Evolutionary conservation across 2,888 invertebrate genomes (phyloP), one percentile per base, ranked within the genome.

Genomic region (Adineta ricciae): DNA sequence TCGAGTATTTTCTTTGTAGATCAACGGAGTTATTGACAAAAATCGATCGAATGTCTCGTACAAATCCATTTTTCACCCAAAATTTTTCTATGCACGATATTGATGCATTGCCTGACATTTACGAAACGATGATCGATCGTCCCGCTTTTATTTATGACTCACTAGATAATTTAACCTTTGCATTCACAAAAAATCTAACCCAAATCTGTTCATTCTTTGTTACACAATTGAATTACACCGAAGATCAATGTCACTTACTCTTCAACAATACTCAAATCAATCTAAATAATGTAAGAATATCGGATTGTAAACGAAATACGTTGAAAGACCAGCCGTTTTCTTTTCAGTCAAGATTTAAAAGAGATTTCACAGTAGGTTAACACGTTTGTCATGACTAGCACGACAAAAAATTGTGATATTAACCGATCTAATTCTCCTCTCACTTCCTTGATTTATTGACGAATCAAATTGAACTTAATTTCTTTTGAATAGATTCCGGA

Each of bases 41-140:
- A 56, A 41, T 84, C 5, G 84, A 84, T 38, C 46, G 54, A 83
- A 84, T 84, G 19, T 46, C 78, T 78, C 78, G 78, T 36, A 78
- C 78, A n/a, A 78, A 78, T 78, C 78, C 78, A 41, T 78, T 78
- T 78, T 78, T 78, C 41, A 78, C 89, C 84, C 90, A 90, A 2
- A 90, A 90, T 36, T 91, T 91, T 87, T 89, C 90, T 0, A 89
- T 90, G 1, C 88, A 88, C 82, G 91, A 91, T 85, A 89, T 91
- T 89, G 90, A 90, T 86, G 89, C 90, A 86, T 88, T 91, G 72
- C 91, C 91, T 3, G 87, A 87, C 11, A 89, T 91, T 73, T 91
- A 91, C 86, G 88, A 88, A 86, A 89, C 89, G 83, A 90, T 91
- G 86, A 89, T 91, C 41, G 90, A 91, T 86, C 90, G 91, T 86